Evolutionary conservation across 2,797 vertebrate species (phyloP).

Genomic region (Aphelocoma californica): DNA sequence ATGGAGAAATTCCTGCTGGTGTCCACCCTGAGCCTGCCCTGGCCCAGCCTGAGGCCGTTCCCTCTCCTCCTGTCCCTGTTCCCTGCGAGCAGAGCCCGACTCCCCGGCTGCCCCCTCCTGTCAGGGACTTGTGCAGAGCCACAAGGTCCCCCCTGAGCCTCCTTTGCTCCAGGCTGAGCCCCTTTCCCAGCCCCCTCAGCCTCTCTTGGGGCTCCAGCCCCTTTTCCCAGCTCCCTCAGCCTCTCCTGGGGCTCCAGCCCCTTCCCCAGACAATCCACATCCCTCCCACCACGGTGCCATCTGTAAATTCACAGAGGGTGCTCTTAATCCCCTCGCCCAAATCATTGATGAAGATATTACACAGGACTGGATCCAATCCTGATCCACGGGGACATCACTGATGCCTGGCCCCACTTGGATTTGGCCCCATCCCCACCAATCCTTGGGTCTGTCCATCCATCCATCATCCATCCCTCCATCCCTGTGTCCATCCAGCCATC

Average conservation of each 20-base stretch:
- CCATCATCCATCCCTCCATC: background rate
- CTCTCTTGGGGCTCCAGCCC: background rate
- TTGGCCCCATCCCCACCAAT: background rate
- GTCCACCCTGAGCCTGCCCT: background rate
- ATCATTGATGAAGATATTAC: background rate
- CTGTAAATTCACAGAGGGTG: background rate
- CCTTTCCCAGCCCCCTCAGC: background rate
- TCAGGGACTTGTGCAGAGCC: too few species aligned
- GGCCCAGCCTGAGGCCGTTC: fast-evolving
- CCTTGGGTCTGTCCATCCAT: too few species aligned
- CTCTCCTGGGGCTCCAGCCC: background rate
- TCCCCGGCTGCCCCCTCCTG: background rate
- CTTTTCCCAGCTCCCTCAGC: background rate
- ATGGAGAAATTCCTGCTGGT: background rate
- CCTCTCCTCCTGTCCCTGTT: background rate
- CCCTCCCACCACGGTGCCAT: background rate
- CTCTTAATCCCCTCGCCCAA: background rate
- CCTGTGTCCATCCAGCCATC: too few species aligned
- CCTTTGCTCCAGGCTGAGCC: too few species aligned
- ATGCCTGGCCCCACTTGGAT: too few species aligned
- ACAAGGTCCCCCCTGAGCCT: too few species aligned
- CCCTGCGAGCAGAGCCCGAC: background rate
- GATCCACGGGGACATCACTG: background rate
- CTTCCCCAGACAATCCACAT: background rate
- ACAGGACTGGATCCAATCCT: background rate